Conservation (phyloP, 1,140 invertebrate genomes). For the Megathymus violae region DNA sequence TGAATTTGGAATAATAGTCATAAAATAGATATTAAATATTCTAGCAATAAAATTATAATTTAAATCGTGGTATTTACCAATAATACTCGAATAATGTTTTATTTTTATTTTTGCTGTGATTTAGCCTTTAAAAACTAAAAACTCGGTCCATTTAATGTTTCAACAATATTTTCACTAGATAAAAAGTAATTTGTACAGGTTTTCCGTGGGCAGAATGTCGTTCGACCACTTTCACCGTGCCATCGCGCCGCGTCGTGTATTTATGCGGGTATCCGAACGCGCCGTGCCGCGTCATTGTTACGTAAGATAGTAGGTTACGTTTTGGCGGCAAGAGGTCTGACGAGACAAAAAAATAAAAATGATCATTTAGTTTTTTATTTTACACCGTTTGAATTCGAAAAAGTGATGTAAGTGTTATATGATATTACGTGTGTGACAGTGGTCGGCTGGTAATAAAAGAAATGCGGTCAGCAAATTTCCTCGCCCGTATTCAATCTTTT, state of each 20-base stretch:
- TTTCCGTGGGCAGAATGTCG: slow-evolving; percentile 53
- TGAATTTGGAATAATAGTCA: too few species aligned
- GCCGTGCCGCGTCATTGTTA: slow-evolving; percentile 37
- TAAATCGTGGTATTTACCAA: too few species aligned
- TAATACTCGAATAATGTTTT: too few species aligned
- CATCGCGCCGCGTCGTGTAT: too few species aligned
- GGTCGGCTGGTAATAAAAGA: slow-evolving; percentile 28
- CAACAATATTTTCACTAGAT: slow-evolving; percentile 29
- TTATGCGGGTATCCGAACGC: slow-evolving; percentile 43
- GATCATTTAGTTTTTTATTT: slow-evolving; percentile 27
- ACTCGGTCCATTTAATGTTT: slow-evolving; percentile 23
- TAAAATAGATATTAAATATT: too few species aligned
- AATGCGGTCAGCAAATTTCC: slow-evolving; percentile 35
- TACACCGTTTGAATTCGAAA: slow-evolving; percentile 25
- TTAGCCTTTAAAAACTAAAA: too few species aligned
- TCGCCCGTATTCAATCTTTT: slow-evolving; percentile 20
- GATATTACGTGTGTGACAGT: slow-evolving; percentile 40
- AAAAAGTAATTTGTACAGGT: slow-evolving; percentile 34
- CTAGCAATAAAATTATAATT: too few species aligned
- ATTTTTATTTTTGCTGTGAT: too few species aligned
- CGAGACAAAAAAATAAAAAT: slow-evolving; percentile 24
- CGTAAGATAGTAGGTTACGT: slow-evolving; percentile 48
- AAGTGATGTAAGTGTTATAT: slow-evolving; percentile 45
- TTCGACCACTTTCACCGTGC: slow-evolving; percentile 60
- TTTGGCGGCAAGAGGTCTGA: slow-evolving; percentile 68